phyloP scores from a whole-genome alignment of 2,888 invertebrate species.

The Julus scandinavius region DNA sequence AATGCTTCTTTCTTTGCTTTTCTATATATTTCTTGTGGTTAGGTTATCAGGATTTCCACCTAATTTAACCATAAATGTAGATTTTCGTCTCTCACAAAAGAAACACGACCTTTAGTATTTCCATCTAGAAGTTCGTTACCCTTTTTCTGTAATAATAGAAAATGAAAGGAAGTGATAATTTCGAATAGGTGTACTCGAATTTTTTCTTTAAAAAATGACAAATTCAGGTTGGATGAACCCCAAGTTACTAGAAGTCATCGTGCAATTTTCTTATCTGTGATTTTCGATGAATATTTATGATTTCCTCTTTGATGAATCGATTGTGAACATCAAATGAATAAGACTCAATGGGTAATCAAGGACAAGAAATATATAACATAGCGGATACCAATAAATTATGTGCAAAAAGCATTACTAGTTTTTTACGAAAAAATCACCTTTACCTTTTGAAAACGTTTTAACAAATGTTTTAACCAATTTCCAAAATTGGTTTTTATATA shows the following conservation, averaged over 20 bases:
- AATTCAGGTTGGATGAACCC: neutral
- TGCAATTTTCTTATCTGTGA: neutral
- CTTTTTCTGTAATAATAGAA: neutral
- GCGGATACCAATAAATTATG: neutral
- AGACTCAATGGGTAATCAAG: neutral
- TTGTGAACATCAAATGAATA: neutral
- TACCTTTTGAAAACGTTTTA: no score
- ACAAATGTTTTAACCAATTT: no score
- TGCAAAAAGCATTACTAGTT: no score
- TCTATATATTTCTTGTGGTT: neutral
- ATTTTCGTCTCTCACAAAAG: neutral
- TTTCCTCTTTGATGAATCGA: neutral
- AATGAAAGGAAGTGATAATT: neutral
- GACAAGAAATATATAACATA: neutral
- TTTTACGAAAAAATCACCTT: no score
- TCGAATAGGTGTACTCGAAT: neutral
- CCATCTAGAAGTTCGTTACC: neutral
- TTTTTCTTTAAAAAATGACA: neutral
- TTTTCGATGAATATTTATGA: neutral
- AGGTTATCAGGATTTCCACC: conserved; percentile 19
- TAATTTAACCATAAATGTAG: neutral
- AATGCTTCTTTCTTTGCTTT: neutral
- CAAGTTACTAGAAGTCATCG: neutral
- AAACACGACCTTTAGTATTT: neutral
- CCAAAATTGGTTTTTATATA: no score